Evolutionary conservation across 1,140 invertebrate genomes (phyloP).

Genomic region (Achatina immaculata): DNA sequence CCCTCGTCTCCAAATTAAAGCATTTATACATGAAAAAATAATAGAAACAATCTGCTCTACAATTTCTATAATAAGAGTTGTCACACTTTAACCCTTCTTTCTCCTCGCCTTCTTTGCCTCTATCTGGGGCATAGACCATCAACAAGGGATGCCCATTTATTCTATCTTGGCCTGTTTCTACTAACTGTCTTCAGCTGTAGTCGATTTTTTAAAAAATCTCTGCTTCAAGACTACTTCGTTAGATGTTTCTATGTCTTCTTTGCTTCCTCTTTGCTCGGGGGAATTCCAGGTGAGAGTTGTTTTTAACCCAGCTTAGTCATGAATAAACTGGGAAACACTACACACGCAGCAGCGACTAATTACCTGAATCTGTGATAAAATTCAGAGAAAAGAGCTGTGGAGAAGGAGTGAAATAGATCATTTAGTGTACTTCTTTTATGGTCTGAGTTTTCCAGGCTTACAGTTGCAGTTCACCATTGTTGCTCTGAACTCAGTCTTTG

Average conservation of each 20-base stretch:
- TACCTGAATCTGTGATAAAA: background rate
- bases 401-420: background rate
- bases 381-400: background rate
- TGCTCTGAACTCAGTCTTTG: background rate
- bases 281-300: background rate
- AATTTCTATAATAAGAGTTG: no score
- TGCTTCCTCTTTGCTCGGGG: background rate
- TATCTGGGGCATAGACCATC: no score
- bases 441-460: no score
- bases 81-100: background rate
- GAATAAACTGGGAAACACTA: background rate
- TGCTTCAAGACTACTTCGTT: no score
- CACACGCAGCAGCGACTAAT: no score
- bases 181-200: no score
- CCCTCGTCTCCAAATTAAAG: no score
- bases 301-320: background rate
- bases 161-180: conserved; percentile 1
- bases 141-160: no score
- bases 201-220: no score
- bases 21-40: no score
- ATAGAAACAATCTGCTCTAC: no score
- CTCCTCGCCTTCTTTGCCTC: background rate
- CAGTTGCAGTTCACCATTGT: background rate
- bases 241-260: no score
- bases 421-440: background rate